Conservation (phyloP, 2,888 invertebrate species). For the Mesorhabditis spiculigera region DNA sequence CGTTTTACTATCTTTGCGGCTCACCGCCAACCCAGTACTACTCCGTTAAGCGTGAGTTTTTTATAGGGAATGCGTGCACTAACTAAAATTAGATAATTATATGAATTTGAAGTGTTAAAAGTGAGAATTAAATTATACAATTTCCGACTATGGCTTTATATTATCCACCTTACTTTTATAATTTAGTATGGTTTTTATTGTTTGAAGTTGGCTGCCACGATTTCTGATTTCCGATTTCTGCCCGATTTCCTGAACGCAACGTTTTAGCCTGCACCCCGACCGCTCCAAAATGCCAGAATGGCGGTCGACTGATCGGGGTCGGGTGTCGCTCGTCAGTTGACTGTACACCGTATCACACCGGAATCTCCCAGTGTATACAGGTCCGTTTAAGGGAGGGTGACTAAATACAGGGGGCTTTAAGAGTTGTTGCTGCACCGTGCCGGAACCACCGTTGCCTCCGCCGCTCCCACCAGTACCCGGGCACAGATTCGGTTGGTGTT, state of each 20-base stretch:
- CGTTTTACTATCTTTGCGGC: constrained; percentile 42
- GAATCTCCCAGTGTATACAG: background rate
- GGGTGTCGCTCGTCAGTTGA: constrained; percentile 44
- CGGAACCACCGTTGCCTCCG: constrained; percentile 19
- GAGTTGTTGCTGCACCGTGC: constrained; percentile 51
- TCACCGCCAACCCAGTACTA: constrained; percentile 45
- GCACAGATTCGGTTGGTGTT: constrained; percentile 19
- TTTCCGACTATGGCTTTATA: background rate
- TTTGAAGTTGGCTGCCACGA: no score
- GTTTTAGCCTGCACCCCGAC: constrained; percentile 9
- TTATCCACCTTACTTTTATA: background rate
- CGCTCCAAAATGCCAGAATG: no score
- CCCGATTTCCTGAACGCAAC: constrained; percentile 16
- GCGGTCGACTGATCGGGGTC: no score
- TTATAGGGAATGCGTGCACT: no score
- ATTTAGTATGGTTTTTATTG: background rate
- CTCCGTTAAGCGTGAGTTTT: constrained; percentile 38
- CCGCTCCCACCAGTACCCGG: constrained; percentile 14
- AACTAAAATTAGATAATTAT: background rate
- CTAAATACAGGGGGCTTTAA: constrained; percentile 37
- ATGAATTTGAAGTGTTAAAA: background rate
- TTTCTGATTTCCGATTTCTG: no score
- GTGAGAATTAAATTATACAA: background rate
- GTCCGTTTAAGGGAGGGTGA: background rate
- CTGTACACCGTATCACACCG: constrained; percentile 43